Conservation (phyloP, 2,113 vertebrate species). For the Mobula birostris region DNA sequence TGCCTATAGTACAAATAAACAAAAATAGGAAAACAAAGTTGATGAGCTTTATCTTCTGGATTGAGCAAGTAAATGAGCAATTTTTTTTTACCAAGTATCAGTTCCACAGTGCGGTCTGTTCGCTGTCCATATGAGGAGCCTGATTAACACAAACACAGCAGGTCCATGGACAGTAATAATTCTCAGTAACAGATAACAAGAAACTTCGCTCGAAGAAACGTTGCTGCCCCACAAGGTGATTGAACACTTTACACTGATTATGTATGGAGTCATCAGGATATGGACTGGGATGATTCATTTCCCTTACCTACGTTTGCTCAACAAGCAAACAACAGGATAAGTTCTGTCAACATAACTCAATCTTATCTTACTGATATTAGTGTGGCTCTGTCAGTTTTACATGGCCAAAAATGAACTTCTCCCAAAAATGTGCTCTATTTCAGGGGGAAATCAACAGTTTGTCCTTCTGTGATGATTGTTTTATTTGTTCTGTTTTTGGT, state of each 20-base stretch:
- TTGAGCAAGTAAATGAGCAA: neutral
- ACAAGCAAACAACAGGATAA: neutral
- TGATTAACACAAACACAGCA: neutral
- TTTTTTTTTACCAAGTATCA: neutral
- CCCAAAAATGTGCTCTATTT: neutral
- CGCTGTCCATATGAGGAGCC: neutral
- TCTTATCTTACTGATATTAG: neutral
- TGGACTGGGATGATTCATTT: neutral
- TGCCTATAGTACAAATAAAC: neutral
- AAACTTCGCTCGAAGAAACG: neutral
- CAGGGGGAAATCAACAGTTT: neutral
- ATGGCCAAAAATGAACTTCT: neutral
- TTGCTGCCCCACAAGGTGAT: neutral
- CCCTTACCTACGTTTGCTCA: neutral
- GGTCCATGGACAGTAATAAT: neutral
- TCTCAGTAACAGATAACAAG: neutral
- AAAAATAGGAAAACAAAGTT: neutral
- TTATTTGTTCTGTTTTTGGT: neutral
- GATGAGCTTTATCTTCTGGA: neutral
- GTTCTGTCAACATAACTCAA: neutral
- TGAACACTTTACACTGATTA: neutral
- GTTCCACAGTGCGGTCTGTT: neutral
- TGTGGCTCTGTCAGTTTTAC: neutral
- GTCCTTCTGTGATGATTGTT: neutral
- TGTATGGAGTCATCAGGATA: neutral